Evolutionary conservation across 2,797 vertebrate species (phyloP), one percentile per base, ranked within the genome.

Genomic region (Gymnothorax javanicus): DNA sequence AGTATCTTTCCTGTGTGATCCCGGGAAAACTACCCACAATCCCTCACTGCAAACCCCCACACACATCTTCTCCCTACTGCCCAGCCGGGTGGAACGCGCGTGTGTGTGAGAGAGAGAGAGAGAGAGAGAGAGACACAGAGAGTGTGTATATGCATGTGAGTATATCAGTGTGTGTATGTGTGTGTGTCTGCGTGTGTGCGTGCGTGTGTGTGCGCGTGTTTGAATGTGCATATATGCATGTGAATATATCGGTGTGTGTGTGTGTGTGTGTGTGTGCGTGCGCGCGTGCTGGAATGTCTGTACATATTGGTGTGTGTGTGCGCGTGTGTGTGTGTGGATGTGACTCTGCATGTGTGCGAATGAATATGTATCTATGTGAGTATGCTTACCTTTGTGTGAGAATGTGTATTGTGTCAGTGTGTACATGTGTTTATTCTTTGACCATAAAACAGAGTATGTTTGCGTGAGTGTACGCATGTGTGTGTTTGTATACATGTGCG

Each of bases 41-140:
- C 83, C 83, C 13, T 17, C 15, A 27, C 82, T 27, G 12, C 57
- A 58, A 7, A 58, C 57, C 7, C 57, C 7, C 57, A 60, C 17
- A 64, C 60, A 88, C 89, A 89, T 88, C 89, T 89, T 89, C 86
- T 89, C 59, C 59, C 84, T 54, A 79, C 2, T 15, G 50, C 43
- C 75, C 75, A 79, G 75, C 75, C 54, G 75, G 3, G 75, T 79
- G 3, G 17, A 79, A 56, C 64, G 83, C 20, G 33, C 67, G 11
- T 69, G 56, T 5, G 27, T 33, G 84, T 56, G 33, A 43, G 33
- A 43, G 33, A 43, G 33, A 43, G 33, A 43, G 33, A 43, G 33
- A 43, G 33, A 43, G 33, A 43, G 33, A 43, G 33, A 43, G 1
- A 43, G 33, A 43, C 33, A 2, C 33, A 43, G 59, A 13, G 59